Conservation (phyloP, 2,888 invertebrate species). For the Scaptomyza polygonia region DNA sequence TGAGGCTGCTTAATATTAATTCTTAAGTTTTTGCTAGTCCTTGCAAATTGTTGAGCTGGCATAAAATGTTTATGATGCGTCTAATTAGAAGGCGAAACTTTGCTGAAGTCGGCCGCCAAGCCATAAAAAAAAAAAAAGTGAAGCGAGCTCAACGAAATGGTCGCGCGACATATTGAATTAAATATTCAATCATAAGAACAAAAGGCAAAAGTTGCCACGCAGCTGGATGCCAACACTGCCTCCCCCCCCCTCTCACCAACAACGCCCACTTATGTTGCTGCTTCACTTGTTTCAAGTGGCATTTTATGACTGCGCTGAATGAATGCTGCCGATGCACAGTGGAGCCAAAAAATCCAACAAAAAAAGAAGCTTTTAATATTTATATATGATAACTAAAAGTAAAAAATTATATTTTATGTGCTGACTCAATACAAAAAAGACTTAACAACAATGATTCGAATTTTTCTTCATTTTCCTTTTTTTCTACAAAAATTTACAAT, state of each 20-base stretch:
- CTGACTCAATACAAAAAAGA: no score
- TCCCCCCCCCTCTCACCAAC: conserved; percentile 6
- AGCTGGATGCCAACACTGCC: conserved; percentile 27
- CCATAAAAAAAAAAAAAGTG: conserved; percentile 61
- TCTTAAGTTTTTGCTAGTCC: conserved; percentile 8
- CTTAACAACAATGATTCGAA: no score
- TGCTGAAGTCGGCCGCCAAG: conserved; percentile 17
- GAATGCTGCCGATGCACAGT: conserved; percentile 1
- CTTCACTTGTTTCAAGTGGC: conserved; percentile 51
- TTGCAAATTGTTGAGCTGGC: conserved; percentile 10
- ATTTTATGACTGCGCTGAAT: conserved; percentile 59
- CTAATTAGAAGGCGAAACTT: conserved; percentile 63
- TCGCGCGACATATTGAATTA: conserved; percentile 73
- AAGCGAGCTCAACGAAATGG: conserved; percentile 48
- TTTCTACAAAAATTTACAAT: no score
- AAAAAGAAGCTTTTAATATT: no score
- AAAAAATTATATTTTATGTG: no score
- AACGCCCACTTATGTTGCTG: not conserved
- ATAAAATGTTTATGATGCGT: conserved; percentile 70
- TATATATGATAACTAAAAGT: no score
- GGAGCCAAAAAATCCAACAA: no score
- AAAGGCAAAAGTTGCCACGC: conserved; percentile 59
- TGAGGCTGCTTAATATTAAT: conserved; percentile 14
- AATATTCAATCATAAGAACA: conserved; percentile 74
- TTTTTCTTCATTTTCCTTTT: no score